A percentile compares a stretch with the other conserved stretches of the same genome.
Evolutionary conservation across 2,797 vertebrate genomes (phyloP).

Genomic region (Cheracebus regulus): DNA sequence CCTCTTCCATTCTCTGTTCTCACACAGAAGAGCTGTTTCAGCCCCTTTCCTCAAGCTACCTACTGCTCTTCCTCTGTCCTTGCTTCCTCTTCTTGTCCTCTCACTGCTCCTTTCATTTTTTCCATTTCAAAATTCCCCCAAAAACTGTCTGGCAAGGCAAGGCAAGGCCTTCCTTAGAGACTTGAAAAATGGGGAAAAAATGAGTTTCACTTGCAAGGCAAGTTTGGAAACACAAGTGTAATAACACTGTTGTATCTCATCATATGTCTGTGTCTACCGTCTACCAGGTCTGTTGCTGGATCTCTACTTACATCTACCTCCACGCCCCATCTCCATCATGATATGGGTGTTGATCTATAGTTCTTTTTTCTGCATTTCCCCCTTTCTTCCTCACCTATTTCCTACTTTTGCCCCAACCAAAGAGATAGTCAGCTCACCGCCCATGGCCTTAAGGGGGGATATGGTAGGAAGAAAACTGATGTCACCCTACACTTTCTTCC

Average conservation of each 20-base stretch:
- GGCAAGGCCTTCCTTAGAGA: neutral
- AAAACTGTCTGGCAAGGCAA: neutral
- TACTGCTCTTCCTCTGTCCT: neutral
- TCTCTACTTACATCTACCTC: neutral
- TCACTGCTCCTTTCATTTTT: neutral
- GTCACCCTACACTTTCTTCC: neutral
- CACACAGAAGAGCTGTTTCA: neutral
- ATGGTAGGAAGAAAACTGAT: neutral
- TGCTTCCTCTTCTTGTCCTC: neutral
- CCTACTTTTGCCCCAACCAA: neutral
- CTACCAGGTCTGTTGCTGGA: neutral
- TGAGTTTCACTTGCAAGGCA: neutral
- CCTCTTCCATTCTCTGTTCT: neutral
- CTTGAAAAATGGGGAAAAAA: neutral
- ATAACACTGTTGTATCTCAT: neutral
- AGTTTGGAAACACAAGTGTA: neutral
- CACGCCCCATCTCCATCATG: neutral
- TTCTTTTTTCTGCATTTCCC: neutral
- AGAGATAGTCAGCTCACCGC: neutral
- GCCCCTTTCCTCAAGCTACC: fast-evolving
- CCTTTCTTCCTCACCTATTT: neutral
- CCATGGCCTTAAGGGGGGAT: neutral
- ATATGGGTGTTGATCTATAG: neutral
- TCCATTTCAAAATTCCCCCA: neutral
- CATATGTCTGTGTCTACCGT: neutral